Evolutionary conservation across 1,140 invertebrate species (phyloP).

Genomic region (Pseudomyrmex pallidus): DNA sequence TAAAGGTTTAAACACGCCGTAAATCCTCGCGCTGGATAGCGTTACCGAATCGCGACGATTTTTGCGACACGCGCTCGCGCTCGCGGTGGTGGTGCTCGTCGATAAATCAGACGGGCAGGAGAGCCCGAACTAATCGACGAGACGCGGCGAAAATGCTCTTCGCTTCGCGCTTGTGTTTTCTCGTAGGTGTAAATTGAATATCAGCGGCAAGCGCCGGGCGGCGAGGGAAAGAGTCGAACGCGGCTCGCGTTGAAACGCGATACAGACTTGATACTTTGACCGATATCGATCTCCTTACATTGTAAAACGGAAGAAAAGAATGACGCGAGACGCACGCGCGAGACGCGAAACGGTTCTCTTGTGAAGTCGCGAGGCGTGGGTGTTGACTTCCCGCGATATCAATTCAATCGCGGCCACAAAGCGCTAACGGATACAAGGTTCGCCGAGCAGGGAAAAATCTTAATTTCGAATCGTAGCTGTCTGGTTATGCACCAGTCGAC

Average conservation of each 20-base stretch:
- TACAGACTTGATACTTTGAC: conserved; percentile 63
- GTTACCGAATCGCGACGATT: conserved; percentile 59
- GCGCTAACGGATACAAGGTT: conserved; percentile 59
- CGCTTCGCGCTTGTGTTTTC: background rate
- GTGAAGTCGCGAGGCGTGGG: conserved; percentile 63
- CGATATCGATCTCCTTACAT: conserved; percentile 71
- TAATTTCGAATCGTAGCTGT: conserved; percentile 51
- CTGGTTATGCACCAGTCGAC: conserved; percentile 1
- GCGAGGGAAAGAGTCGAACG: conserved; percentile 31
- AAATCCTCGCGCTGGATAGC: conserved; percentile 54
- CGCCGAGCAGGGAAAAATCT: conserved; percentile 58
- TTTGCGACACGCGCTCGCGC: background rate
- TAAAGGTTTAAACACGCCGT: conserved; percentile 38
- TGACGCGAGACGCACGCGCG: conserved; percentile 43
- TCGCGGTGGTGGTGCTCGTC: background rate
- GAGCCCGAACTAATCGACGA: conserved; percentile 24
- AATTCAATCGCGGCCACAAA: conserved; percentile 49
- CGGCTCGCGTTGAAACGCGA: conserved; percentile 63
- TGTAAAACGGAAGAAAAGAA: conserved; percentile 61
- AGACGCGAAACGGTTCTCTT: conserved; percentile 62
- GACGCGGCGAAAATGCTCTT: conserved; percentile 6
- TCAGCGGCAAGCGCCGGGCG: conserved; percentile 54
- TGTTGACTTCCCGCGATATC: conserved; percentile 60
- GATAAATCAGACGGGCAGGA: conserved; percentile 36
- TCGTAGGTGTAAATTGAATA: conserved; percentile 64